Evolutionary conservation across 2,888 invertebrate genomes (phyloP).

Genomic region (Thysanoteuthis rhombus): DNA sequence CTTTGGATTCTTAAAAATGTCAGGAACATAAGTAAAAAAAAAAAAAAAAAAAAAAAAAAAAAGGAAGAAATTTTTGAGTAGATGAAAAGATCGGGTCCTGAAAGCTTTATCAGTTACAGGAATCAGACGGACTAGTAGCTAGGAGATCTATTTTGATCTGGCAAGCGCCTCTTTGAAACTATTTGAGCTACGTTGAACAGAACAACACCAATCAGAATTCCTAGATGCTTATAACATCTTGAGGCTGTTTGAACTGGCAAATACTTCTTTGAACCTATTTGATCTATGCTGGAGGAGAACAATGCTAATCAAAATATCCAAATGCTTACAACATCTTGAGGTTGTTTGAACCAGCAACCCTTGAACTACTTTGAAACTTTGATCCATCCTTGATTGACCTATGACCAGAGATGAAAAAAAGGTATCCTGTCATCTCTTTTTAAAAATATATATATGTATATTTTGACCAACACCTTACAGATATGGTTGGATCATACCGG

Average conservation of each 20-base stretch:
- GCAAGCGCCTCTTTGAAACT: not conserved
- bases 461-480: too few relatives aligned
- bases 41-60: too few relatives aligned
- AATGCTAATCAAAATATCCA: too few relatives aligned
- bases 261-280: not conserved
- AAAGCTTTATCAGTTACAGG: not conserved
- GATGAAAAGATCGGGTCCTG: not conserved
- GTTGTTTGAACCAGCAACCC: too few relatives aligned
- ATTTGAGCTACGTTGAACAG: not conserved
- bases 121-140: not conserved
- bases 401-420: too few relatives aligned
- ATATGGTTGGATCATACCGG: too few relatives aligned
- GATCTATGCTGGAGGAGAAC: not conserved
- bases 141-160: not conserved
- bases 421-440: too few relatives aligned
- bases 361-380: too few relatives aligned
- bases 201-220: not conserved
- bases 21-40: not conserved
- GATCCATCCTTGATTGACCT: too few relatives aligned
- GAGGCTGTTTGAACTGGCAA: not conserved
- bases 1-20: not conserved
- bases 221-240: too few relatives aligned
- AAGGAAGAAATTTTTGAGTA: not conserved
- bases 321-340: too few relatives aligned
- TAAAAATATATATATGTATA: too few relatives aligned